Evolutionary conservation across 1,140 invertebrate species (phyloP).

Genomic region (Aphelenchoides fujianensis): DNA sequence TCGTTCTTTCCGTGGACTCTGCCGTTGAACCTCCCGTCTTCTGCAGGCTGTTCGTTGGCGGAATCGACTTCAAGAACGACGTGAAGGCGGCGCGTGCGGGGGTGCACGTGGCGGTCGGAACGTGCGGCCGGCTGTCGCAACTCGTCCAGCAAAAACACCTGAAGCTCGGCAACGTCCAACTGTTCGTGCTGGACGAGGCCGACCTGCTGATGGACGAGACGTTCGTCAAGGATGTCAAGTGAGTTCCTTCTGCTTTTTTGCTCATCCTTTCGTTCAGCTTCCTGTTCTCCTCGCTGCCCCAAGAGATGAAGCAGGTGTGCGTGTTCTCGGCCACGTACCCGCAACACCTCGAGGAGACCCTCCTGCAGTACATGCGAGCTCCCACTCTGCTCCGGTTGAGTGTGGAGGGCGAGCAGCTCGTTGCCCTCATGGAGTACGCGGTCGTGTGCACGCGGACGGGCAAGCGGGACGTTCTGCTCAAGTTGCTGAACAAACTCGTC

Average conservation of each 20-base stretch:
- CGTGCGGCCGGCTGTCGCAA: conserved; percentile 82
- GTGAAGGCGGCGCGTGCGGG: conserved; percentile 68
- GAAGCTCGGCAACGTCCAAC: conserved; percentile 69
- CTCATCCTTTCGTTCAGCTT: conserved; percentile 66
- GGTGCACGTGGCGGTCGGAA: conserved; percentile 84
- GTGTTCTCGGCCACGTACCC: conserved; percentile 91
- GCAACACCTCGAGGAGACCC: conserved; percentile 71
- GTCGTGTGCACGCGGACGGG: conserved; percentile 18
- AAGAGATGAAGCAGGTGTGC: conserved; percentile 79
- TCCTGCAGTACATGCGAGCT: conserved; percentile 76
- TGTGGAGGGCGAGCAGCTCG: conserved; percentile 64
- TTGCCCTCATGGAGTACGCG: conserved; percentile 68
- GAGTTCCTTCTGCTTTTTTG: conserved; percentile 46
- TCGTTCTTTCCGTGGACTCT: conserved; percentile 31
- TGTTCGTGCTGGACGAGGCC: conserved; percentile 91
- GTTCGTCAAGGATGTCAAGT: conserved; percentile 77
- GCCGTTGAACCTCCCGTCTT: conserved; percentile 68
- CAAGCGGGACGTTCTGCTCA: conserved; percentile 38
- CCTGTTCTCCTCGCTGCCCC: conserved; percentile 74
- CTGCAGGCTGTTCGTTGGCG: conserved; percentile 74
- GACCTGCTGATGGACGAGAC: conserved; percentile 81
- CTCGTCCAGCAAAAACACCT: conserved; percentile 74
- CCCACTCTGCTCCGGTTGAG: conserved; percentile 72
- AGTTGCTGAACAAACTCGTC: conserved; percentile 63
- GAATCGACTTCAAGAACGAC: conserved; percentile 73